phyloP scores from a whole-genome alignment of 2,888 invertebrate genomes.

The Meghimatium bilineatum region DNA sequence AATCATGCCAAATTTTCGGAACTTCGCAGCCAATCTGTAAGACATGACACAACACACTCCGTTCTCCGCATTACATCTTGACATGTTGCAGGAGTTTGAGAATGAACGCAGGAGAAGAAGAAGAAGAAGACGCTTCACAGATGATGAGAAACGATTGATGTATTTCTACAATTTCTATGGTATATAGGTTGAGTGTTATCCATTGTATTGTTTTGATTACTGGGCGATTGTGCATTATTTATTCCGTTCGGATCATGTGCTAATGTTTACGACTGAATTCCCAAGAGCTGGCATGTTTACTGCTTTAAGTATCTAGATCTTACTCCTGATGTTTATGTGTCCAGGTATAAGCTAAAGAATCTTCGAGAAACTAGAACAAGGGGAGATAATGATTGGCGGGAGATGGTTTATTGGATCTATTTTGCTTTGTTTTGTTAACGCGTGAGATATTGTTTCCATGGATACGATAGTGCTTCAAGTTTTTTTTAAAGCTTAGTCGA shows the following conservation, averaged over 20 bases:
- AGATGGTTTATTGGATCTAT: neutral
- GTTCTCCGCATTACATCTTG: too few relatives aligned
- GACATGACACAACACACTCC: too few relatives aligned
- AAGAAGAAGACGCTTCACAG: too few relatives aligned
- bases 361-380: neutral
- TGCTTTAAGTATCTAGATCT: neutral
- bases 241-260: neutral
- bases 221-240: too few relatives aligned
- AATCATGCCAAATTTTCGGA: too few relatives aligned
- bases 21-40: too few relatives aligned
- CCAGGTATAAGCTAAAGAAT: neutral
- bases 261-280: neutral
- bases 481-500: neutral
- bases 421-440: neutral
- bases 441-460: neutral
- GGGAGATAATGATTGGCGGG: neutral
- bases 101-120: too few relatives aligned
- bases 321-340: neutral
- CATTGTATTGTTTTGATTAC: too few relatives aligned
- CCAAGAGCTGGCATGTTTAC: neutral
- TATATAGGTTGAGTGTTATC: too few relatives aligned
- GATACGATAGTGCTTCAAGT: neutral
- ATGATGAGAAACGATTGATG: too few relatives aligned
- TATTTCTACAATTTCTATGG: too few relatives aligned
- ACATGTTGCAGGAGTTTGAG: too few relatives aligned